A percentile compares a stretch with the other conserved stretches of the same genome.
These are phyloP conservation scores for Amphipoea oculea DNA, from an alignment of 2,888 invertebrate species.

Conservation along the genomic window DNA sequence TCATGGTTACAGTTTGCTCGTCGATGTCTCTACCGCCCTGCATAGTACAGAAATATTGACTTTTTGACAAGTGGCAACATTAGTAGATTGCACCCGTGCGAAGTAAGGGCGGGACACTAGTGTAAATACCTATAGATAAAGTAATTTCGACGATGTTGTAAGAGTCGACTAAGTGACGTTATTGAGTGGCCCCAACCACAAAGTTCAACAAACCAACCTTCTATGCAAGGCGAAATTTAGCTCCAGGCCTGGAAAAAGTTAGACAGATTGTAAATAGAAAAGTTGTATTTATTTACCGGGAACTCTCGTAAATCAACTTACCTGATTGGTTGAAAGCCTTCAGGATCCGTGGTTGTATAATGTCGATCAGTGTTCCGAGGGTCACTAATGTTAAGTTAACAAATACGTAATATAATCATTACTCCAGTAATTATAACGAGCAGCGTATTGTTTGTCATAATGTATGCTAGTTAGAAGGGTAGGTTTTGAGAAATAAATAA, in stretches of 20 bases:
- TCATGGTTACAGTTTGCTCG: background rate
- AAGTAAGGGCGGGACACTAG: background rate
- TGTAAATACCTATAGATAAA: background rate
- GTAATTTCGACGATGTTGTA: conserved; percentile 24
- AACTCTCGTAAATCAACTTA: conserved; percentile 38
- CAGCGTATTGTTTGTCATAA: conserved; percentile 9
- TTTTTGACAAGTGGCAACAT: background rate
- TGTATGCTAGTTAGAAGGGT: conserved; percentile 11
- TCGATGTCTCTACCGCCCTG: background rate
- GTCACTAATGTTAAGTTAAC: conserved; percentile 10
- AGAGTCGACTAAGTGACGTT: conserved; percentile 3
- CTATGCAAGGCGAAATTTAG: conserved; percentile 34
- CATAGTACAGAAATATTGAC: background rate
- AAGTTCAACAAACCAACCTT: conserved; percentile 40
- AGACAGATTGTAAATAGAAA: conserved; percentile 35
- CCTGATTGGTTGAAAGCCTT: conserved; percentile 27
- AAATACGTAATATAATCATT: conserved; percentile 18
- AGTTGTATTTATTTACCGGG: conserved; percentile 39
- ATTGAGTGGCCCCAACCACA: background rate
- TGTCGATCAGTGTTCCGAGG: background rate
- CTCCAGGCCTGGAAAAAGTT: conserved; percentile 33
- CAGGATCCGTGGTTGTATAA: conserved; percentile 5
- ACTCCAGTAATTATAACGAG: conserved; percentile 8
- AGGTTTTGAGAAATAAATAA: conserved; percentile 17
- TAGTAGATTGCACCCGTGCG: background rate